Conservation (phyloP, 2,888 invertebrate species). For the Ametastegia equiseti region DNA sequence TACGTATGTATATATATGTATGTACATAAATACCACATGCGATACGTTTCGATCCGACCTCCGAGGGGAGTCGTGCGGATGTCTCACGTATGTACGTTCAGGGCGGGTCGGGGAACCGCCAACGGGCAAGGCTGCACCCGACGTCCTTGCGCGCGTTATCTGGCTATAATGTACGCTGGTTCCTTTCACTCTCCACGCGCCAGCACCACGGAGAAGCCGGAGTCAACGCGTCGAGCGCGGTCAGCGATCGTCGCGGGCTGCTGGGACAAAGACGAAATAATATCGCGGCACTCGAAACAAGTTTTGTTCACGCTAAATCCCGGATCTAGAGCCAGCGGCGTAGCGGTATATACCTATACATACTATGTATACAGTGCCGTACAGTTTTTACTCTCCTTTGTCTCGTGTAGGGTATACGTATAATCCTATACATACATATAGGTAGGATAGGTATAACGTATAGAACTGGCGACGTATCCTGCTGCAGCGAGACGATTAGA, state of each 20-base stretch:
- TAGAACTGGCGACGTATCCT: no score
- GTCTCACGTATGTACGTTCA: background rate
- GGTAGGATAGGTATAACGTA: no score
- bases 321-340: background rate
- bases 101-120: conserved; percentile 37
- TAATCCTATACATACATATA: no score
- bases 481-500: no score
- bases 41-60: background rate
- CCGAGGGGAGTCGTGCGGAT: background rate
- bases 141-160: conserved; percentile 76
- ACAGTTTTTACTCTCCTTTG: conserved; percentile 3
- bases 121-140: conserved; percentile 62
- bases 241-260: background rate
- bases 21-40: background rate
- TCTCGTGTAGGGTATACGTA: no score
- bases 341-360: no score
- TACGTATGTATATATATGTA: background rate
- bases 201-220: conserved; percentile 3
- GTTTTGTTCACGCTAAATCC: conserved; percentile 26
- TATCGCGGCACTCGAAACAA: background rate
- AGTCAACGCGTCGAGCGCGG: background rate
- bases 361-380: background rate
- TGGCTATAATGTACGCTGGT: conserved; percentile 59
- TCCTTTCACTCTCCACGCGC: conserved; percentile 73
- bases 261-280: conserved; percentile 16